Conservation (phyloP, 1,140 invertebrate genomes). For the Bombus difficillimus region DNA sequence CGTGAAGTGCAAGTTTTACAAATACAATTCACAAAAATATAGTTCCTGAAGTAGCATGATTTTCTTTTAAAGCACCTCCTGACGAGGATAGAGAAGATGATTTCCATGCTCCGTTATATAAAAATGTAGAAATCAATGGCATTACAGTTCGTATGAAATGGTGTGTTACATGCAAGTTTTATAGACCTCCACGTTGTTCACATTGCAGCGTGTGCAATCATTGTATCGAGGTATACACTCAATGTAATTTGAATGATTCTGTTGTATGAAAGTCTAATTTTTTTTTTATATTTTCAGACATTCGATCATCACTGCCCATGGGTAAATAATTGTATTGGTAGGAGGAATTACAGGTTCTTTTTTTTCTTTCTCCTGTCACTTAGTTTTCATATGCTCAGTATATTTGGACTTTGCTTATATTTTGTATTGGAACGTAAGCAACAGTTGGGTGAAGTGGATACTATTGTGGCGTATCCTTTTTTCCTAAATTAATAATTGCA, state of each 20-base stretch:
- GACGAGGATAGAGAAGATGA: conserved; percentile 99
- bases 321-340: conserved; percentile 99
- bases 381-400: conserved; percentile 98
- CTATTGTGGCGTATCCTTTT: conserved; percentile 96
- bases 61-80: conserved; percentile 89
- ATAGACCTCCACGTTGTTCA: conserved; percentile 98
- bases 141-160: conserved; percentile 99
- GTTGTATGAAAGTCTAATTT: neutral
- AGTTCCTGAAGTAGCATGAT: neutral
- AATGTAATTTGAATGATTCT: neutral
- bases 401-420: conserved; percentile 96
- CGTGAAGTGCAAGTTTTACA: neutral
- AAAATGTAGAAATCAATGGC: conserved; percentile 98
- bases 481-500: neutral
- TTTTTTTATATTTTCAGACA: conserved; percentile 88
- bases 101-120: conserved; percentile 97
- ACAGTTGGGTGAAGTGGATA: conserved; percentile 89
- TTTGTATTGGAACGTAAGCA: conserved; percentile 95
- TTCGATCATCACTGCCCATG: conserved; percentile 99
- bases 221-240: conserved; percentile 94
- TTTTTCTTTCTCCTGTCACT: conserved; percentile 99
- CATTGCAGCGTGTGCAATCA: conserved; percentile 99
- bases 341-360: conserved; percentile 99
- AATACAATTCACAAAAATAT: neutral
- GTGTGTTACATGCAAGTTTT: conserved; percentile 99